phyloP scores from a whole-genome alignment of 2,113 vertebrate genomes.

The Leptodactylus fuscus region DNA sequence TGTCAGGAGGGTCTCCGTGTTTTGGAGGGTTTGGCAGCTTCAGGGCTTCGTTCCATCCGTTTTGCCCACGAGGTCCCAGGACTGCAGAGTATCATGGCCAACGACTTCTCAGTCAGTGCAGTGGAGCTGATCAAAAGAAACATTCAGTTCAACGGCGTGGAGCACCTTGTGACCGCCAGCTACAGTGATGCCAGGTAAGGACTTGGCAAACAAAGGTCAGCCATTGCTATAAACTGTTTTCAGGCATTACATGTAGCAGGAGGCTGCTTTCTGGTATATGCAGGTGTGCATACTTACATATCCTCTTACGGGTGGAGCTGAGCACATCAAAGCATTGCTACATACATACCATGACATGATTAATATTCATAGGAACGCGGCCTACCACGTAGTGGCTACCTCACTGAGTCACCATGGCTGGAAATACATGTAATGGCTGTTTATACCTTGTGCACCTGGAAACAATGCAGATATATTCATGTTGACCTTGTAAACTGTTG shows the following conservation, averaged over 20 bases:
- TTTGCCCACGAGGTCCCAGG: constrained; percentile 91
- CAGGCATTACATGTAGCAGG: too few relatives aligned
- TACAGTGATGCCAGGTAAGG: constrained; percentile 87
- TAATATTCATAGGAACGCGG: neutral
- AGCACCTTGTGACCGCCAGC: constrained; percentile 79
- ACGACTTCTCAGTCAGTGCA: constrained; percentile 84
- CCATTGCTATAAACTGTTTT: too few relatives aligned
- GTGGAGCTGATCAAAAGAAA: constrained; percentile 82
- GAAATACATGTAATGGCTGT: neutral
- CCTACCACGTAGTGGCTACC: neutral
- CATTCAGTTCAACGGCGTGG: constrained; percentile 79
- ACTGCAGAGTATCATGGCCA: constrained; percentile 82
- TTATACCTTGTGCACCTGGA: neutral
- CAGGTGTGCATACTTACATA: neutral
- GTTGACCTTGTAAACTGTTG: too few relatives aligned
- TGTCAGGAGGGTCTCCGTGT: constrained; percentile 79
- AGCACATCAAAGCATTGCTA: neutral
- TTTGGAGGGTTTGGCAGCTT: constrained; percentile 89
- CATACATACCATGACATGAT: neutral
- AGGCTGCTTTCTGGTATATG: too few relatives aligned
- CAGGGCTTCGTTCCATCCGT: constrained; percentile 88
- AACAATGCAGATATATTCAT: neutral
- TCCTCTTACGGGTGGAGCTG: neutral
- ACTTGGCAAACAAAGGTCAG: too few relatives aligned
- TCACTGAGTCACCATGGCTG: neutral